Conservation (phyloP, 2,113 vertebrate species). For the Phylloscopus whistleri region DNA sequence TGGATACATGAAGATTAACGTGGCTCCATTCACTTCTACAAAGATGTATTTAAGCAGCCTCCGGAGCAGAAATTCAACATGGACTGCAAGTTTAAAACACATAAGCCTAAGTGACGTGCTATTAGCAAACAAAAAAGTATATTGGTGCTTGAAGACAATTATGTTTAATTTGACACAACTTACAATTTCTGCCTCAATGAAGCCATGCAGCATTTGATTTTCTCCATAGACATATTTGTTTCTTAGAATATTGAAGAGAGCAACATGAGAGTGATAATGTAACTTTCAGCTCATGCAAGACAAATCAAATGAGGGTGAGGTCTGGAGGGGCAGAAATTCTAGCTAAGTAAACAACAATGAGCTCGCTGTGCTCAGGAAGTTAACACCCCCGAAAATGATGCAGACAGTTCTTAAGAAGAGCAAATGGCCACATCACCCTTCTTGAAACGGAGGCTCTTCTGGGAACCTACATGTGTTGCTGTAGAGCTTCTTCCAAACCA, state of each 20-base stretch:
- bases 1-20: not conserved
- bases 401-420: not conserved
- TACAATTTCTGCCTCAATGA: not conserved
- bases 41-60: not conserved
- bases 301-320: not conserved
- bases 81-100: not conserved
- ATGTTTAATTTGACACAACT: not conserved
- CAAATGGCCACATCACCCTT: not conserved
- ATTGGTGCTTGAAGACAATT: not conserved
- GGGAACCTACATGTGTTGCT: not conserved
- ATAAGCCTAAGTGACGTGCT: not conserved
- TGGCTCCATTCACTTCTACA: not conserved
- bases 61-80: not conserved
- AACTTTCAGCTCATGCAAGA: not conserved
- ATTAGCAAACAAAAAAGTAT: not conserved
- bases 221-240: not conserved
- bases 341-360: not conserved
- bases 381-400: not conserved
- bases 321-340: not conserved
- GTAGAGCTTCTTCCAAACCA: not conserved
- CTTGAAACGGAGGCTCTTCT: not conserved
- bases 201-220: not conserved
- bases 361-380: not conserved
- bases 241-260: not conserved
- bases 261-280: not conserved